Conservation (phyloP, 2,888 invertebrate species). For the Miltochrista miniata region DNA sequence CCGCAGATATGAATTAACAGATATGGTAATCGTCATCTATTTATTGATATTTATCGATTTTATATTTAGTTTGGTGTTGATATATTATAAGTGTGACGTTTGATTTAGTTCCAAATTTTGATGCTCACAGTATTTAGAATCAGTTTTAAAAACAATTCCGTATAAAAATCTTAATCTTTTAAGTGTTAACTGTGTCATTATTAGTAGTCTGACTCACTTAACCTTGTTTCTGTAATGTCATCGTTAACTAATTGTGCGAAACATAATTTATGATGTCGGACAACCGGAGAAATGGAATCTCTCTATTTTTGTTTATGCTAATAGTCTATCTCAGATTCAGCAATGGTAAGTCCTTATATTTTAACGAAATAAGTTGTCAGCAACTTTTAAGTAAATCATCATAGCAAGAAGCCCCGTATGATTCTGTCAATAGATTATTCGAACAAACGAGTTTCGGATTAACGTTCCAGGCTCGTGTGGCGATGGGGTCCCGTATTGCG, state of each 20-base stretch:
- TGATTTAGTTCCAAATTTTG: neutral
- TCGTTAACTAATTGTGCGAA: slow-evolving; percentile 6
- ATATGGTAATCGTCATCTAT: slow-evolving; percentile 55
- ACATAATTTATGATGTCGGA: slow-evolving; percentile 28
- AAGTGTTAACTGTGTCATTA: neutral
- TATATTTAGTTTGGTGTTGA: slow-evolving; percentile 49
- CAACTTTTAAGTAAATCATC: slow-evolving; percentile 13
- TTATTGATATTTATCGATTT: slow-evolving; percentile 42
- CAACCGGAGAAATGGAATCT: slow-evolving; percentile 14
- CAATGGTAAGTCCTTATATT: neutral
- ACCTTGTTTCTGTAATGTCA: slow-evolving; percentile 31
- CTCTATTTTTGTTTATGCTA: slow-evolving; percentile 27
- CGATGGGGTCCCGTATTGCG: too few relatives aligned
- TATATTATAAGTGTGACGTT: slow-evolving; percentile 47
- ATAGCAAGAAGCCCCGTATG: too few relatives aligned
- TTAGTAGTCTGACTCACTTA: neutral
- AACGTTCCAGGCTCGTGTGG: too few relatives aligned
- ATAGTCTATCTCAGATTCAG: slow-evolving; percentile 23
- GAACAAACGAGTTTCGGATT: too few relatives aligned
- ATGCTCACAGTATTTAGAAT: neutral
- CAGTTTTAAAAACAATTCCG: too few relatives aligned
- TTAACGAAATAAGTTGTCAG: neutral
- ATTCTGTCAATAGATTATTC: too few relatives aligned
- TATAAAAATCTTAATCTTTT: too few relatives aligned
- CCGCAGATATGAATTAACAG: slow-evolving; percentile 68